phyloP scores from a whole-genome alignment of 1,140 invertebrate genomes.

The Atta colombica region DNA sequence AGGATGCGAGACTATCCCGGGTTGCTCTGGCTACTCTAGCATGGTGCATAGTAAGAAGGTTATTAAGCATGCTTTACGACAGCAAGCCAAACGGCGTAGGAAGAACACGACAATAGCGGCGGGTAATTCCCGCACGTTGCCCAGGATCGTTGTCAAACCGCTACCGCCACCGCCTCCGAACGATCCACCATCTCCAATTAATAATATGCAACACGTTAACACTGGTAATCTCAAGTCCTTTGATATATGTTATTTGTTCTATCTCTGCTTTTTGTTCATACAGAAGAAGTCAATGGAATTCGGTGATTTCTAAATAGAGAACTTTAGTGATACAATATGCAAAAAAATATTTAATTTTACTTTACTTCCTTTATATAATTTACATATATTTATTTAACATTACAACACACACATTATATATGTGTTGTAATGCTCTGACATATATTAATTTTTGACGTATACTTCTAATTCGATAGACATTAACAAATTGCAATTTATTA shows the following conservation, averaged over 20 bases:
- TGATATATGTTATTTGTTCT: background rate
- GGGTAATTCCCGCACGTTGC: slow-evolving; percentile 89
- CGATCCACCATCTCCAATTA: slow-evolving; percentile 79
- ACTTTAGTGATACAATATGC: too few species aligned
- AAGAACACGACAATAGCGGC: slow-evolving; percentile 92
- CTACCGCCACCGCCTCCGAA: slow-evolving; percentile 88
- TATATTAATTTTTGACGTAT: too few species aligned
- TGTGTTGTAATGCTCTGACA: too few species aligned
- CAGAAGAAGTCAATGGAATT: background rate
- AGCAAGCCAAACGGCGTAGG: slow-evolving; percentile 92
- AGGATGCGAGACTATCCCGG: slow-evolving; percentile 79
- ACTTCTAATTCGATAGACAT: too few species aligned
- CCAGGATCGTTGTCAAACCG: slow-evolving; percentile 91
- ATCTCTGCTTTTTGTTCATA: background rate
- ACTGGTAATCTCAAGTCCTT: slow-evolving; percentile 73
- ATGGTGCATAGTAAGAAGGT: slow-evolving; percentile 88
- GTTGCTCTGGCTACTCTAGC: slow-evolving; percentile 82
- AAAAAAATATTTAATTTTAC: background rate
- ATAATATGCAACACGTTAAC: slow-evolving; percentile 80
- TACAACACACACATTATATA: background rate
- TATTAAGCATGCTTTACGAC: slow-evolving; percentile 91
- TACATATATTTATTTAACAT: background rate
- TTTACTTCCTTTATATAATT: background rate
- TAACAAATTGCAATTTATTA: background rate
- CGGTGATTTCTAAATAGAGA: background rate